These are phyloP conservation scores for Microcaecilia unicolor DNA, from an alignment of 2,797 vertebrate genomes.

Conservation along the genomic window DNA sequence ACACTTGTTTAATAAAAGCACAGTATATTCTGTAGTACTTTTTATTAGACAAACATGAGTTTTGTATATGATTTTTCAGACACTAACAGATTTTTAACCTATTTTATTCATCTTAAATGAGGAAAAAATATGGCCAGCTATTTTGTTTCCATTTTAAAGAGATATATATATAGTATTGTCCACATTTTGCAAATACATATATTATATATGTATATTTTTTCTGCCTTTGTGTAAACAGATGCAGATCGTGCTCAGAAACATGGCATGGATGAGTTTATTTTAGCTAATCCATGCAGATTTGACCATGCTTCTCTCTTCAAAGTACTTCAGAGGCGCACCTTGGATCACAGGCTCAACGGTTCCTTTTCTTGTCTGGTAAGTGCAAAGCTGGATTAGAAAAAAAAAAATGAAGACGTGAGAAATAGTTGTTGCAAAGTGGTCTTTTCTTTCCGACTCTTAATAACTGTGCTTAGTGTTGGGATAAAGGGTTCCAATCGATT, in stretches of 20 bases:
- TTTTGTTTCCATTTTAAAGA: no score
- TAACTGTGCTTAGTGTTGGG: conserved; percentile 46
- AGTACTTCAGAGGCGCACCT: conserved; percentile 80
- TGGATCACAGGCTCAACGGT: conserved; percentile 91
- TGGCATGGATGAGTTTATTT: conserved; percentile 88
- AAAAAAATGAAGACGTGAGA: conserved; percentile 41
- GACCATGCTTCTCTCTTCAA: conserved; percentile 81
- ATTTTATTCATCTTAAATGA: no score
- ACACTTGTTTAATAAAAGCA: no score
- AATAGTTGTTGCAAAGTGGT: conserved; percentile 46
- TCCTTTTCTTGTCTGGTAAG: conserved; percentile 97
- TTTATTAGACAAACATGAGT: no score
- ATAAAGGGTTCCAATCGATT: conserved; percentile 76
- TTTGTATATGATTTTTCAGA: no score
- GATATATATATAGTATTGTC: no score
- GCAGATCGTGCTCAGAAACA: conserved; percentile 82
- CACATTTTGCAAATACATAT: no score
- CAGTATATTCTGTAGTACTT: no score
- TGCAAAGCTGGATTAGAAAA: conserved; percentile 27
- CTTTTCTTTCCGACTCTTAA: conserved; percentile 50
- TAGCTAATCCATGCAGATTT: conserved; percentile 76
- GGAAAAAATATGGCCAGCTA: no score
- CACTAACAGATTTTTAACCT: no score
- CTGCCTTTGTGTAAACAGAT: conserved; percentile 47
- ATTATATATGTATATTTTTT: no score